Evolutionary conservation across 2,888 invertebrate species (phyloP).

Genomic region (Pilophorus perplexus): DNA sequence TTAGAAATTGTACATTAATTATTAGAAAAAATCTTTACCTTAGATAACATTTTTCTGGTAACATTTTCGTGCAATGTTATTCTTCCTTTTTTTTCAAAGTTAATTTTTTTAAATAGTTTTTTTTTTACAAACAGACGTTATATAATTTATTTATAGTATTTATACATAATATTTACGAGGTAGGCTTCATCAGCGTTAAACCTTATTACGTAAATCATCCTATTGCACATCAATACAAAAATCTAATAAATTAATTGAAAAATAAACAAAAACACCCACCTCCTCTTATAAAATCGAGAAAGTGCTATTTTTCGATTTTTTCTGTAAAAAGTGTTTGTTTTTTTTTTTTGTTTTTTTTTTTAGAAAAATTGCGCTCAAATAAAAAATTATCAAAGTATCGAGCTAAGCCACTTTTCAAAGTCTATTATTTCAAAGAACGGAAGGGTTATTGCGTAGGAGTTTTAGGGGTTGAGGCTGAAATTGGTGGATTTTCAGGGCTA

Average conservation of each 20-base stretch:
- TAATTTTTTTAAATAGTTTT: conserved; percentile 12
- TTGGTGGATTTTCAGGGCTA: too few relatives aligned
- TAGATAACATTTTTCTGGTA: conserved; percentile 33
- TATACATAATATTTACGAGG: conserved; percentile 45
- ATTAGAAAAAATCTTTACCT: conserved; percentile 26
- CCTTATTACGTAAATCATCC: conserved; percentile 41
- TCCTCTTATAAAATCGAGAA: conserved; percentile 19
- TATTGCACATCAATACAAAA: conserved; percentile 42
- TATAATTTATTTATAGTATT: conserved; percentile 20
- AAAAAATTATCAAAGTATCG: conserved; percentile 26
- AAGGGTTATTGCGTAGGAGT: too few relatives aligned
- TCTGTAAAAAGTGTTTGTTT: too few relatives aligned
- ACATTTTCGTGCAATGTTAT: conserved; percentile 42
- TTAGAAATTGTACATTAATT: conserved; percentile 42
- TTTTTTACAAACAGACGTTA: conserved; percentile 38
- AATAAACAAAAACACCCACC: conserved; percentile 23
- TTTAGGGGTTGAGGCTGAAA: too few relatives aligned
- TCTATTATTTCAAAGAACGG: conserved; percentile 34
- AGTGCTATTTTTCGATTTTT: conserved; percentile 3
- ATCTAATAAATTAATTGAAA: background rate
- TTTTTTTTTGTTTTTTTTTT: too few relatives aligned
- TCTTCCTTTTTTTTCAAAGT: conserved; percentile 4
- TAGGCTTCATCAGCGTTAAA: conserved; percentile 44
- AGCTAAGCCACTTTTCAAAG: conserved; percentile 29
- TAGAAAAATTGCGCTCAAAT: conserved; percentile 25